These are phyloP conservation scores for Martes flavigula DNA, from an alignment of 2,797 vertebrate species.

Conservation along the genomic window DNA sequence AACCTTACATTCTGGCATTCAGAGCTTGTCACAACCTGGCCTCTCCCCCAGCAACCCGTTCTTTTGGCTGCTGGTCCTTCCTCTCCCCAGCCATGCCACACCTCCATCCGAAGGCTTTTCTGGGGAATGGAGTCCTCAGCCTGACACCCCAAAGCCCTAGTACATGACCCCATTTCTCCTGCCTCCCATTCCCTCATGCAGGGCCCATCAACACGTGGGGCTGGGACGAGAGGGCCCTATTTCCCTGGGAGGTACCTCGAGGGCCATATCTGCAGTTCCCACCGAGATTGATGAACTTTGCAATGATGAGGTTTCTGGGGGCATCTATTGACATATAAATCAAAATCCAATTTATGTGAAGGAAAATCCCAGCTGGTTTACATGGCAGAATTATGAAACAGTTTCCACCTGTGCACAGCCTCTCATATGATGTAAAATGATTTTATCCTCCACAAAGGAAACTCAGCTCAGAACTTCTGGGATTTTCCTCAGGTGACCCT, in stretches of 20 bases:
- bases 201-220: not conserved
- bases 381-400: constrained; percentile 58
- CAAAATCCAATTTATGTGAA: constrained; percentile 72
- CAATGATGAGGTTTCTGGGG: constrained; percentile 70
- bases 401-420: not conserved
- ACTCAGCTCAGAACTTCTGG: not conserved
- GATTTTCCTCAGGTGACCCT: not conserved
- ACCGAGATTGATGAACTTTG: constrained; percentile 61
- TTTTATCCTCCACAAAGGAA: constrained; percentile 22
- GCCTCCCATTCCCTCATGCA: not conserved
- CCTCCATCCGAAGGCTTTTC: not conserved
- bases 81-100: too few relatives aligned
- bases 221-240: not conserved
- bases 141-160: not conserved
- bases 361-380: constrained; percentile 61
- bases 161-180: not conserved
- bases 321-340: constrained; percentile 72
- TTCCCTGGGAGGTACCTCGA: not conserved
- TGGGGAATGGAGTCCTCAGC: not conserved
- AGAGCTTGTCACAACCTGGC: not conserved
- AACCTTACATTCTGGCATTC: accelerated
- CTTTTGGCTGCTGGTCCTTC: not conserved
- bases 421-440: not conserved
- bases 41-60: not conserved
- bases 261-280: not conserved